Percentiles rank a stretch among this genome's conserved stretches.
Conservation (phyloP, 2,888 invertebrate genomes). For the Dorcus hopei region DNA sequence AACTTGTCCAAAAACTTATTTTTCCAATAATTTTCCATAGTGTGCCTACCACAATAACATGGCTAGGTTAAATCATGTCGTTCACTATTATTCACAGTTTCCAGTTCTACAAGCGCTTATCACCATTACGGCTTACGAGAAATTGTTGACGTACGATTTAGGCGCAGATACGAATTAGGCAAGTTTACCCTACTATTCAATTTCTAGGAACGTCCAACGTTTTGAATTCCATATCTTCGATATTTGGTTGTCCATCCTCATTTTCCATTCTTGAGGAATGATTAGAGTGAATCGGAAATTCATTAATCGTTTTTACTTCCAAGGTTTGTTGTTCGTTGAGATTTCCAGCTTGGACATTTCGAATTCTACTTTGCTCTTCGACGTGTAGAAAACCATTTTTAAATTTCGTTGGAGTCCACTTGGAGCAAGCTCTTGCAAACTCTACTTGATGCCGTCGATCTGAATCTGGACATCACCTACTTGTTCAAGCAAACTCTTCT, state of each 20-base stretch:
- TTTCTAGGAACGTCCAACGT: slow-evolving; percentile 36
- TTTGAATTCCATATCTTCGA: background rate
- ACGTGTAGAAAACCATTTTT: slow-evolving; percentile 39
- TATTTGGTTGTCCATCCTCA: background rate
- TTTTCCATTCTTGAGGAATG: slow-evolving; percentile 12
- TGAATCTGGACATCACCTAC: slow-evolving; percentile 13
- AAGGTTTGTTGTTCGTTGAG: slow-evolving; percentile 40
- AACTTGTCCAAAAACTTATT: too few relatives aligned
- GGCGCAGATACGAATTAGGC: too few relatives aligned
- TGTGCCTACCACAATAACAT: too few relatives aligned
- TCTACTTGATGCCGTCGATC: slow-evolving; percentile 23
- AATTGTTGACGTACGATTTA: too few relatives aligned
- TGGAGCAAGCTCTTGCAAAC: slow-evolving; percentile 16
- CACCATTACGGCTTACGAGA: too few relatives aligned
- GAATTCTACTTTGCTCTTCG: slow-evolving; percentile 33
- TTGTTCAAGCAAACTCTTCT: background rate
- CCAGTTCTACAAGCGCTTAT: too few relatives aligned
- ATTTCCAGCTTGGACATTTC: slow-evolving; percentile 31
- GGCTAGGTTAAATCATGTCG: too few relatives aligned
- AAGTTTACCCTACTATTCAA: too few relatives aligned
- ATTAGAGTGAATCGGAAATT: slow-evolving; percentile 24
- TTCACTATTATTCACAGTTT: too few relatives aligned
- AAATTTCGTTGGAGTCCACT: slow-evolving; percentile 15
- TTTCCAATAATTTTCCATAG: too few relatives aligned
- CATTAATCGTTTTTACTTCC: slow-evolving; percentile 26